These are phyloP conservation scores for Pyralis farinalis DNA, from an alignment of 2,888 invertebrate genomes.

Conservation along the genomic window DNA sequence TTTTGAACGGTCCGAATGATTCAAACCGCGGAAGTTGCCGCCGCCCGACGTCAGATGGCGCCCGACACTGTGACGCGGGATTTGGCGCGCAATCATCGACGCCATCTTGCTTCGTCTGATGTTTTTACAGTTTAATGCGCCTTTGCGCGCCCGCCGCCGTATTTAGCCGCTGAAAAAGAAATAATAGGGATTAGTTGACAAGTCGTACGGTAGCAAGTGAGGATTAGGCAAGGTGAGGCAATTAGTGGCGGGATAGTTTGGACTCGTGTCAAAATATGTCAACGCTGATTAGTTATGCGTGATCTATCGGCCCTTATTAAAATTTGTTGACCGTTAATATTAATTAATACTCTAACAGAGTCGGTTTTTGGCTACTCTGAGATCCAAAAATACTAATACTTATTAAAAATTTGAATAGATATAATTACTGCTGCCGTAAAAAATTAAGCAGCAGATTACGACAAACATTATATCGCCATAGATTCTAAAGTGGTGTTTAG, in stretches of 20 bases:
- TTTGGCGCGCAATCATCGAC: slow-evolving; percentile 61
- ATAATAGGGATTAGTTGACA: slow-evolving; percentile 52
- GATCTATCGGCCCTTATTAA: slow-evolving; percentile 1
- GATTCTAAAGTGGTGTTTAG: too few relatives aligned
- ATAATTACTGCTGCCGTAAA: too few relatives aligned
- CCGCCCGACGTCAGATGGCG: slow-evolving; percentile 57
- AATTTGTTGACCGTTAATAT: too few relatives aligned
- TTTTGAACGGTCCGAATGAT: slow-evolving; percentile 62
- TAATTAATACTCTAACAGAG: too few relatives aligned
- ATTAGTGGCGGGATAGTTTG: slow-evolving; percentile 50
- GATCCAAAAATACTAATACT: too few relatives aligned
- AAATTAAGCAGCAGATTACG: too few relatives aligned
- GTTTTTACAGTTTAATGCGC: slow-evolving; percentile 64
- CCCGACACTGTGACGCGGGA: slow-evolving; percentile 38
- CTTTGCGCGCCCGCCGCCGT: slow-evolving; percentile 41
- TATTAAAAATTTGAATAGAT: too few relatives aligned
- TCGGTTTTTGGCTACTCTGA: too few relatives aligned
- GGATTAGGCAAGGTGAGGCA: slow-evolving; percentile 58
- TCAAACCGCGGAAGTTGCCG: slow-evolving; percentile 54
- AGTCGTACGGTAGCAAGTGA: slow-evolving; percentile 37
- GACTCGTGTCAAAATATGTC: slow-evolving; percentile 48
- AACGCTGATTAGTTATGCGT: slow-evolving; percentile 22
- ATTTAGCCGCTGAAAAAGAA: slow-evolving; percentile 72
- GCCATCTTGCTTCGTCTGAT: slow-evolving; percentile 64
- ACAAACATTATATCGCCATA: too few relatives aligned